Evolutionary conservation across 2,113 vertebrate genomes (phyloP).

Genomic region (Pseudois nayaur): DNA sequence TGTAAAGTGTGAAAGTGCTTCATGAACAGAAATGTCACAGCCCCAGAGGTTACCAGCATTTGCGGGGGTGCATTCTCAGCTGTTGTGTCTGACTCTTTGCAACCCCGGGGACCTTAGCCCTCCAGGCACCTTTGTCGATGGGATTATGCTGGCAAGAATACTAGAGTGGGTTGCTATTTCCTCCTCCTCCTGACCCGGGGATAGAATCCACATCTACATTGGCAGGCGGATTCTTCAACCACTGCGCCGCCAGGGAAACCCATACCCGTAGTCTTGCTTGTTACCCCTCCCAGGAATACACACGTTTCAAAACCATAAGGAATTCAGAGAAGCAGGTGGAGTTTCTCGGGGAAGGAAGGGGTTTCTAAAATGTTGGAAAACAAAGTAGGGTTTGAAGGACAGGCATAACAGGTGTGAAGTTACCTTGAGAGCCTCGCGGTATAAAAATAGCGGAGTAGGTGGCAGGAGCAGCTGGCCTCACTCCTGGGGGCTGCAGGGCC

Average conservation of each 20-base stretch:
- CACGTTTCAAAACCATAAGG: neutral
- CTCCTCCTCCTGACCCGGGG: neutral
- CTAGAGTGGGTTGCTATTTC: neutral
- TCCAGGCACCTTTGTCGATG: neutral
- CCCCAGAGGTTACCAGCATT: neutral
- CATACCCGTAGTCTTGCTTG: neutral
- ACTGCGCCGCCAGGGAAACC: neutral
- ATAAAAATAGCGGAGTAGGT: conserved; percentile 49
- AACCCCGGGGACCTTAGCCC: neutral
- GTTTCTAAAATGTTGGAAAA: conserved; percentile 37
- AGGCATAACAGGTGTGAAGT: conserved; percentile 38
- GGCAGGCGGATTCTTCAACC: neutral
- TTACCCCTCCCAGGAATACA: neutral
- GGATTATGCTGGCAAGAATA: neutral
- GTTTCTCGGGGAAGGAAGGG: neutral
- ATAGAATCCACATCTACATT: neutral
- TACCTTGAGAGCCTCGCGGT: neutral
- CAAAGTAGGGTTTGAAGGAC: conserved; percentile 52
- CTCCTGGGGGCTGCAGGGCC: conserved; percentile 34
- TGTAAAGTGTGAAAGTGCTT: neutral
- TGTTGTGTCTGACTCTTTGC: neutral
- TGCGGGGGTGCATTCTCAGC: neutral
- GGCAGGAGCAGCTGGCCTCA: conserved; percentile 47
- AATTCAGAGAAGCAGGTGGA: neutral
- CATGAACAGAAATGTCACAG: neutral